phyloP scores from a whole-genome alignment of 2,113 vertebrate species.

The Anolis carolinensis region DNA sequence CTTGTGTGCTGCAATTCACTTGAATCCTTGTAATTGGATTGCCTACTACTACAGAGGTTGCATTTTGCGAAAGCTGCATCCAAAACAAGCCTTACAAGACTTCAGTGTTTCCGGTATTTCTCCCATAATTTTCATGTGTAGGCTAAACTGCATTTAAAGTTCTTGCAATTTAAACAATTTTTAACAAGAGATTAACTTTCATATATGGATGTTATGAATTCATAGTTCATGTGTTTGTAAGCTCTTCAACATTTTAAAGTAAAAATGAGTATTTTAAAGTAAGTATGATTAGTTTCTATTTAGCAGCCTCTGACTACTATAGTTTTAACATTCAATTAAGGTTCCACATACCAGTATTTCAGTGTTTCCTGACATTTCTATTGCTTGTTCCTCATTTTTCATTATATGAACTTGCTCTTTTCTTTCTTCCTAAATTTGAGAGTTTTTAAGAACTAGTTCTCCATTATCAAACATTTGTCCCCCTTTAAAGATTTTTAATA shows the following conservation, averaged over 20 bases:
- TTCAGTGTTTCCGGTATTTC: slow-evolving; percentile 80
- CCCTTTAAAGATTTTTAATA: background rate
- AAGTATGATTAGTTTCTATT: background rate
- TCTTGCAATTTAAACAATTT: background rate
- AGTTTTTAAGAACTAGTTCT: too few relatives aligned
- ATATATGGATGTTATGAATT: background rate
- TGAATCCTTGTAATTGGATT: slow-evolving; percentile 78
- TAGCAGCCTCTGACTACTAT: background rate
- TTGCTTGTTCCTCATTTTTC: background rate
- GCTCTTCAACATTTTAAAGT: background rate
- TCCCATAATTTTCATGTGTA: background rate
- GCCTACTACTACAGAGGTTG: slow-evolving; percentile 80
- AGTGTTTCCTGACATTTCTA: background rate
- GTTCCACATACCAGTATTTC: too few relatives aligned
- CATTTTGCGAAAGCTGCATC: slow-evolving; percentile 69
- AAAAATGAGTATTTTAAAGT: background rate
- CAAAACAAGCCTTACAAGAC: slow-evolving; percentile 75
- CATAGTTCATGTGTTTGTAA: background rate
- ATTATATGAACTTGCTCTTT: background rate
- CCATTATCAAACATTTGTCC: background rate
- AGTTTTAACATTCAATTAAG: background rate
- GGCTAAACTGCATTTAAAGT: background rate
- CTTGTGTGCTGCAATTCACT: slow-evolving; percentile 72
- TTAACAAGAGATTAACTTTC: background rate
- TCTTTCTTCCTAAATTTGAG: background rate